These are phyloP conservation scores for Lepetodrilus schrolli DNA, from an alignment of 2,888 invertebrate genomes.

Conservation along the genomic window DNA sequence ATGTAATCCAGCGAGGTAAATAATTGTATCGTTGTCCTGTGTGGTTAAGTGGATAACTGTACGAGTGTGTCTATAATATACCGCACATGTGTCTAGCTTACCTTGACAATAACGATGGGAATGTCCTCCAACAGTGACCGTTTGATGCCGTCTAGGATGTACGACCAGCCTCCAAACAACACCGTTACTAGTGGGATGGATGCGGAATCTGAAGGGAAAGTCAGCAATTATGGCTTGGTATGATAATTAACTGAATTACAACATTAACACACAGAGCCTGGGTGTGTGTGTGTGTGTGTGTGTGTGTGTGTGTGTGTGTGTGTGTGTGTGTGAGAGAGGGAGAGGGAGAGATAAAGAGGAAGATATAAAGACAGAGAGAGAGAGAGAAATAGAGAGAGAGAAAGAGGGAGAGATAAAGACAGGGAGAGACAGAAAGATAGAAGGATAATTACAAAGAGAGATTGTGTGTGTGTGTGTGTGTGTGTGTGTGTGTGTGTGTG, in stretches of 20 bases:
- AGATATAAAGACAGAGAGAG: too few species aligned
- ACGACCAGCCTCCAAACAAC: conserved; percentile 19
- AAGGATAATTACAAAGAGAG: neutral
- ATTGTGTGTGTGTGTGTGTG: neutral
- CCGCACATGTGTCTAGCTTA: neutral
- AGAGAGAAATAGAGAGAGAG: too few species aligned
- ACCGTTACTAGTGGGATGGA: conserved; percentile 1
- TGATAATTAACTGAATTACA: too few species aligned
- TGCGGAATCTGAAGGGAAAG: neutral
- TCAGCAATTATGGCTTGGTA: neutral
- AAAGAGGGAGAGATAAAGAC: neutral
- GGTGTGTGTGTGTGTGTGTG: neutral
- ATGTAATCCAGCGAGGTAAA: too few species aligned
- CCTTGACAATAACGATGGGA: conserved; percentile 18
- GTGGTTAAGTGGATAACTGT: too few species aligned
- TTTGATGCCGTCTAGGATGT: conserved; percentile 12
- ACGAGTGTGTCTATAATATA: too few species aligned
- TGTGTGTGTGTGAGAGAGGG: neutral
- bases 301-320: conserved; percentile 10
- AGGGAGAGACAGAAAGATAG: neutral
- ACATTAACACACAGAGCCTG: neutral
- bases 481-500: neutral
- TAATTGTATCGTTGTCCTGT: too few species aligned
- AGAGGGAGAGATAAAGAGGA: neutral
- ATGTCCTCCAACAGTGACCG: conserved; percentile 17